Evolutionary conservation across 2,113 vertebrate genomes (phyloP).

Genomic region (Cyprinodon variegatus): DNA sequence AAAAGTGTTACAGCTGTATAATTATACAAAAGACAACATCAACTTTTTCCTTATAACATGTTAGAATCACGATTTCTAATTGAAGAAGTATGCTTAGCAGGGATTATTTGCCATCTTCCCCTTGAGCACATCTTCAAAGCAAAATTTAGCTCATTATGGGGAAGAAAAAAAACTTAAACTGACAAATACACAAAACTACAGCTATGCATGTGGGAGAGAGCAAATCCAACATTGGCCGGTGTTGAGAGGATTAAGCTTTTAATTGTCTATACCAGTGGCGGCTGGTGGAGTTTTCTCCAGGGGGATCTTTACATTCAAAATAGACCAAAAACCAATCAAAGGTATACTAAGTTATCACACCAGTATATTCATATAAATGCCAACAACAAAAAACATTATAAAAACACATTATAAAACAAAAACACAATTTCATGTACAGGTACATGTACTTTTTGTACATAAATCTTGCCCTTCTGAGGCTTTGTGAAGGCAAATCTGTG

Average conservation of each 20-base stretch:
- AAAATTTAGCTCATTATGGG: constrained; percentile 34
- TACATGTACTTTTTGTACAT: no score
- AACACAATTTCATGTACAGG: no score
- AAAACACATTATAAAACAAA: no score
- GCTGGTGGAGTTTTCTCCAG: no score
- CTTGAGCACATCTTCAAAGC: constrained; percentile 38
- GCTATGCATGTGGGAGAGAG: background rate
- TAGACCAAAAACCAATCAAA: no score
- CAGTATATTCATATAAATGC: no score
- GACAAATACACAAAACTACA: constrained; percentile 24
- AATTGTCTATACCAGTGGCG: background rate
- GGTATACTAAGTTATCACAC: no score
- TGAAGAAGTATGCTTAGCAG: background rate
- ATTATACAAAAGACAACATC: background rate
- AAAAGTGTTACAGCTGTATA: background rate
- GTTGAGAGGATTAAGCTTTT: background rate
- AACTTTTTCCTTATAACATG: background rate
- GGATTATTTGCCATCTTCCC: background rate
- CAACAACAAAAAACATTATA: no score
- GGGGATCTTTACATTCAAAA: no score
- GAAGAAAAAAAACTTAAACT: constrained; percentile 3
- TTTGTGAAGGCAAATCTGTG: no score
- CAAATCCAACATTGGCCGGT: background rate
- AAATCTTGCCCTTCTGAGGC: no score
- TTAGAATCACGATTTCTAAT: constrained; percentile 15